Percentiles rank a stretch among this genome's conserved stretches.
phyloP scores from a whole-genome alignment of 1,140 invertebrate genomes.

The Branchinecta lindahli region DNA sequence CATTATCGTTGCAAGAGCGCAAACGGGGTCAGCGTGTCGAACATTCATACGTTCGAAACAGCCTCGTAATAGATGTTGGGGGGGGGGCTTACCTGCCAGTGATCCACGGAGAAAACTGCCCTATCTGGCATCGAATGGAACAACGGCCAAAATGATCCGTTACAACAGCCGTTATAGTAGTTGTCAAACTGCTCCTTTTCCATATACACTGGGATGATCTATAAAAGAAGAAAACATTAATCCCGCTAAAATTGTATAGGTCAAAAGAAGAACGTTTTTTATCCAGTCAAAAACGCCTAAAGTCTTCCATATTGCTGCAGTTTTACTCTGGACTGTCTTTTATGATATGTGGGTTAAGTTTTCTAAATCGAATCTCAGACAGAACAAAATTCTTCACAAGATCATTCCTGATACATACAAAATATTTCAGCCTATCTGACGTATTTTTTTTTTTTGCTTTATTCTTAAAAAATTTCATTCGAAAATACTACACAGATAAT shows the following conservation, averaged over 20 bases:
- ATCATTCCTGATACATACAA: too few species aligned
- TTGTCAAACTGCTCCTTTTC: conserved; percentile 56
- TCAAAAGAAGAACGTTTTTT: background rate
- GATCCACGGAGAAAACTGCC: conserved; percentile 55
- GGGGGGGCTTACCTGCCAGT: conserved; percentile 51
- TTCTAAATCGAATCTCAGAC: too few species aligned
- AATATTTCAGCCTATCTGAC: too few species aligned
- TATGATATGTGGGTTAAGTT: too few species aligned
- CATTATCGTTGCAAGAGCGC: too few species aligned
- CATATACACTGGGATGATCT: conserved; percentile 64
- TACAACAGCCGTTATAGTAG: conserved; percentile 83
- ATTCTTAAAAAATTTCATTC: too few species aligned
- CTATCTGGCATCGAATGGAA: conserved; percentile 77
- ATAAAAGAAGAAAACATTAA: conserved; percentile 25
- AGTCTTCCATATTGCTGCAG: background rate
- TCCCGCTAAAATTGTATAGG: background rate
- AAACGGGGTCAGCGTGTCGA: too few species aligned
- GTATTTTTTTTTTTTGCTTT: too few species aligned
- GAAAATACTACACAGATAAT: too few species aligned
- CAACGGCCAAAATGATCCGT: conserved; percentile 77
- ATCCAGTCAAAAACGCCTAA: background rate
- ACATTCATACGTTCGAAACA: too few species aligned
- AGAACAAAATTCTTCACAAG: too few species aligned
- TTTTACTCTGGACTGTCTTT: background rate
- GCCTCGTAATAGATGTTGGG: too few species aligned